These are phyloP conservation scores for Eupithecia centaureata DNA, from an alignment of 2,888 invertebrate species.

Conservation along the genomic window DNA sequence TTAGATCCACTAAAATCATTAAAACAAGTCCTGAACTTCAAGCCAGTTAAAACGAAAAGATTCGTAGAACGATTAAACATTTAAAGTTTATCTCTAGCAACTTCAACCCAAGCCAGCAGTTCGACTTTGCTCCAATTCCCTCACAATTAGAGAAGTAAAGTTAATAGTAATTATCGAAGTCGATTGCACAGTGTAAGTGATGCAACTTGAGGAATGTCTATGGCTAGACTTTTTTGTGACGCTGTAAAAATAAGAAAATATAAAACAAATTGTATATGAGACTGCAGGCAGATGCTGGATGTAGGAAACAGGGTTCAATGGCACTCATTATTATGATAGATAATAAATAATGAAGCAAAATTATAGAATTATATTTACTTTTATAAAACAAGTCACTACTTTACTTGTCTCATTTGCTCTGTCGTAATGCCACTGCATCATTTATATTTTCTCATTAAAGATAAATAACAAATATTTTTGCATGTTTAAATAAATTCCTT, in stretches of 20 bases:
- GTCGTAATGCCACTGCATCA: background rate
- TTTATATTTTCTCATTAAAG: no score
- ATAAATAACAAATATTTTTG: no score
- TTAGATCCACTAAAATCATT: constrained; percentile 15
- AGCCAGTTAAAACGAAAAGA: constrained; percentile 16
- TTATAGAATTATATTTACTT: no score
- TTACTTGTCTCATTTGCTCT: background rate
- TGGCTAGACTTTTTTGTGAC: background rate
- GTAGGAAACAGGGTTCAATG: no score
- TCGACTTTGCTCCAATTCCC: constrained; percentile 39
- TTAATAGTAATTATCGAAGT: constrained; percentile 45
- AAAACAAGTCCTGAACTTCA: constrained; percentile 11
- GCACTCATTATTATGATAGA: no score
- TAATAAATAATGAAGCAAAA: no score
- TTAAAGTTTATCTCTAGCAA: constrained; percentile 27
- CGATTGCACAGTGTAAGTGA: constrained; percentile 26
- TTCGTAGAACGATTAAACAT: constrained; percentile 20
- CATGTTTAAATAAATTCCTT: no score
- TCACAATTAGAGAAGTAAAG: constrained; percentile 43
- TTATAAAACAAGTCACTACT: no score
- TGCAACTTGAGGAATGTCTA: background rate
- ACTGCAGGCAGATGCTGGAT: no score
- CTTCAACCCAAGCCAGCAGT: constrained; percentile 10
- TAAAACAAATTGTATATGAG: no score
- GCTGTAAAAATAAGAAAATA: background rate